Conservation (phyloP, 2,797 vertebrate genomes). For the Acrocephalus scirpaceus region DNA sequence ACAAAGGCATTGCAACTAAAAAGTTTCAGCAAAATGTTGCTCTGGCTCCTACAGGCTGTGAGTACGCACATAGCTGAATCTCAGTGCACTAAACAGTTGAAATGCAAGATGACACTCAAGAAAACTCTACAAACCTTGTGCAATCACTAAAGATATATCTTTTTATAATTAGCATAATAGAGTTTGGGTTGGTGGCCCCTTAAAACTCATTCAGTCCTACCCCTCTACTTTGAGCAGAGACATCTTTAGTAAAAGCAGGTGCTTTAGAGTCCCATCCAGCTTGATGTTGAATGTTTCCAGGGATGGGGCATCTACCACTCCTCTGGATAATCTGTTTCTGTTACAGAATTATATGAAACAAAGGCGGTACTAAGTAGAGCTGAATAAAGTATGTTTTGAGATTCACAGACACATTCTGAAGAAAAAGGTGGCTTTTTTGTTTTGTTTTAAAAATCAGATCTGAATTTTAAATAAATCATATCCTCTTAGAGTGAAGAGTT, state of each 20-base stretch:
- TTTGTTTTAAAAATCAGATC: background rate
- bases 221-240: background rate
- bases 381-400: background rate
- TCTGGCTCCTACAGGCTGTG: background rate
- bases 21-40: background rate
- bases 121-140: background rate
- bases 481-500: background rate
- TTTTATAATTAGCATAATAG: background rate
- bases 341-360: background rate
- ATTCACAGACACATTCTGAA: background rate
- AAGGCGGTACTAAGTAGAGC: background rate
- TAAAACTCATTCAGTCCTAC: background rate
- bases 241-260: background rate
- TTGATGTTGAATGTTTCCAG: background rate
- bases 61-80: background rate
- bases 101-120: background rate
- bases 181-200: background rate
- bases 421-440: fast-evolving
- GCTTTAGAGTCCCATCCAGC: fast-evolving
- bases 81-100: background rate
- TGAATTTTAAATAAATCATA: background rate
- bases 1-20: background rate
- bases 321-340: background rate
- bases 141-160: background rate
- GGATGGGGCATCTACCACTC: background rate